Conservation (phyloP, 2,888 invertebrate genomes). For the Heteropelma amictum region DNA sequence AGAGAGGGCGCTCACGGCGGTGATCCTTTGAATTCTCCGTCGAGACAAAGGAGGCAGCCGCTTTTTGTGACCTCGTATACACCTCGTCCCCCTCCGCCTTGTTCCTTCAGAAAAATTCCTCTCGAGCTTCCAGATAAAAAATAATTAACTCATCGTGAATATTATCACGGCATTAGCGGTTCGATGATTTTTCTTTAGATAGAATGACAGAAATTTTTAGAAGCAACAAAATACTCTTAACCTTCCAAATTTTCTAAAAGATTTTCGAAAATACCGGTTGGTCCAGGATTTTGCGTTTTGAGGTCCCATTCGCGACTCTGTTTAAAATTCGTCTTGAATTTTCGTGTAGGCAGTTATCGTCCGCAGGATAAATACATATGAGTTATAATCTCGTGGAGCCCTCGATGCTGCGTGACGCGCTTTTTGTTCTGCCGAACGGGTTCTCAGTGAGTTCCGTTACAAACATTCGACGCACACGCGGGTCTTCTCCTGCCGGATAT, state of each 20-base stretch:
- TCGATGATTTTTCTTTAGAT: no score
- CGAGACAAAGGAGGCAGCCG: slow-evolving; percentile 47
- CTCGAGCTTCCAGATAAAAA: slow-evolving; percentile 2
- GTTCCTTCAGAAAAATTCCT: slow-evolving; percentile 30
- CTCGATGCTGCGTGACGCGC: slow-evolving; percentile 34
- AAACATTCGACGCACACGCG: slow-evolving; percentile 24
- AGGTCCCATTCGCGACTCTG: no score
- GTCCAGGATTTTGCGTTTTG: no score
- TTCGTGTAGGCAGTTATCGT: no score
- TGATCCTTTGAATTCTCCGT: slow-evolving; percentile 53
- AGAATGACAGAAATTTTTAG: no score
- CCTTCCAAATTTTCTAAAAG: no score
- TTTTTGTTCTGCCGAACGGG: slow-evolving; percentile 49
- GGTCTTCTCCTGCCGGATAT: slow-evolving; percentile 46
- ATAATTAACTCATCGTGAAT: no score
- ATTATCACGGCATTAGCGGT: no score
- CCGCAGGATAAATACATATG: slow-evolving; percentile 15
- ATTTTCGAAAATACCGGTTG: no score
- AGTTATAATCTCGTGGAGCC: slow-evolving; percentile 10
- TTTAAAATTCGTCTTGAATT: no score
- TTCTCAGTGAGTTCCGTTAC: slow-evolving; percentile 52
- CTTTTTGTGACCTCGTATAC: no score
- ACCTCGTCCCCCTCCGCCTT: slow-evolving; percentile 16
- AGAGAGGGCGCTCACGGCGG: not conserved
- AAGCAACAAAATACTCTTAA: no score